Evolutionary conservation across 1,140 invertebrate genomes (phyloP).

Genomic region (Euschistus heros): DNA sequence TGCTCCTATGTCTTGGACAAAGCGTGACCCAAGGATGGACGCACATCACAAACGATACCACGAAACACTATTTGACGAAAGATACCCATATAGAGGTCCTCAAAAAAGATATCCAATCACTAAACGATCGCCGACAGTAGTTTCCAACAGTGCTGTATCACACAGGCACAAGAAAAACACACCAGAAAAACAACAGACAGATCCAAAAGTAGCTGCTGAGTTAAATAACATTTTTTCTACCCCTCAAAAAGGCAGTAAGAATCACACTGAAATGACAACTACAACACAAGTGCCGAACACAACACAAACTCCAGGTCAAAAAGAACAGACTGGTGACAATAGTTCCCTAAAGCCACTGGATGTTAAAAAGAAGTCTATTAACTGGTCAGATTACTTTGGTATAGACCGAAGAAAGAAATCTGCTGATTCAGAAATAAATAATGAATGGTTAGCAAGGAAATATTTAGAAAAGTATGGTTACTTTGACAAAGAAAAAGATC

Average conservation of each 20-base stretch:
- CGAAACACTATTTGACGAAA: slow-evolving; percentile 24
- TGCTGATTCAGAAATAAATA: slow-evolving; percentile 37
- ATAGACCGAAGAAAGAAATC: slow-evolving; percentile 65
- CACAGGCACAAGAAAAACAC: slow-evolving; percentile 24
- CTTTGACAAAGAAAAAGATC: slow-evolving; percentile 1
- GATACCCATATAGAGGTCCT: slow-evolving; percentile 23
- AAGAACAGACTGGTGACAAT: slow-evolving; percentile 20
- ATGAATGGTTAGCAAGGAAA: slow-evolving; percentile 44
- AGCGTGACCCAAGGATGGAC: neutral
- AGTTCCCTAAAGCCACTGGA: slow-evolving; percentile 24
- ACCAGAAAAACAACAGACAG: slow-evolving; percentile 24
- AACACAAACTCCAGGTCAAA: slow-evolving; percentile 22
- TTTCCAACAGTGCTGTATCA: neutral
- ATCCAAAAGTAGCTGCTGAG: slow-evolving; percentile 29
- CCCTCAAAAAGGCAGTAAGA: neutral
- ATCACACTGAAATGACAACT: neutral
- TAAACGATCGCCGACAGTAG: slow-evolving; percentile 25
- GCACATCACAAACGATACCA: slow-evolving; percentile 17
- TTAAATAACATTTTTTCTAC: slow-evolving; percentile 29
- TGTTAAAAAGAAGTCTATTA: slow-evolving; percentile 55
- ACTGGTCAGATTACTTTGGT: slow-evolving; percentile 77
- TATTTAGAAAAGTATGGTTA: slow-evolving; percentile 34
- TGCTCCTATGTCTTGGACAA: slow-evolving; percentile 25
- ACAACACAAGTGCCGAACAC: neutral
- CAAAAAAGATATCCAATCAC: slow-evolving; percentile 28